Evolutionary conservation across 2,797 vertebrate genomes (phyloP), one percentile per base, ranked within the genome.

Genomic region (Onychomys arenicola): DNA sequence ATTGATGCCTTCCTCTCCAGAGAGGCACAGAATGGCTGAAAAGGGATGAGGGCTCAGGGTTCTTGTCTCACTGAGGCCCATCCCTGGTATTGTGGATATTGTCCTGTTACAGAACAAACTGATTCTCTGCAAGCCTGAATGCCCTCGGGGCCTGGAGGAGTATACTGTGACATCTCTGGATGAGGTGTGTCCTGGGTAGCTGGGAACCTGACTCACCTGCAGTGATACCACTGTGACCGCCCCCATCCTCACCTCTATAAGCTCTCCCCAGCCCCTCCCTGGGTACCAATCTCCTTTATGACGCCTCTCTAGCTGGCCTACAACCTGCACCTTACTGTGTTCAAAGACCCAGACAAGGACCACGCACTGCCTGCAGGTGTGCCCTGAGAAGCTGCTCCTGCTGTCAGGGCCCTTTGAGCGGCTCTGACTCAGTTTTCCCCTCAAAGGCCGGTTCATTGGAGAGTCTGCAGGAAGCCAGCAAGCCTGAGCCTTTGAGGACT

Each of bases 391-490:
- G 55, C 7, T 1, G 49, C 52, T 84, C 43, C 71, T 34, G 21
- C 90, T 75, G 81, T 65, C 40, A 3, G 82, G 92, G 90, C 34
- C 0, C 3, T 93, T 59, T 86, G 82, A 94, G 93, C 81, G 49
- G 34, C 86, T 94, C 49, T 16, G 85, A 97, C 96, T 96, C 88
- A 61, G 93, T 92, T 97, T 95, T 89, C 78, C 67, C 10, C 87
- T 97, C 97, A 98, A 98, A 97, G 92, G 59, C 92, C 52, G 25
- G 46, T 52, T 97, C 88, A 61, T 89, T 34, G 46, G 16, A 29
- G 65, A 92, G 40, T 85, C 97, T 57, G 97, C 93, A 63, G 97
- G 96, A 84, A 89, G 94, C 77, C 61, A 1, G 92, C 78, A 83
- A 78, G 67, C 80, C 91, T 25, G n/a, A 75, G 85, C 0, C 0